A percentile compares a stretch with the other conserved stretches of the same genome.
These are phyloP conservation scores for Stenodera caucasica DNA, from an alignment of 2,888 invertebrate species.

Conservation along the genomic window DNA sequence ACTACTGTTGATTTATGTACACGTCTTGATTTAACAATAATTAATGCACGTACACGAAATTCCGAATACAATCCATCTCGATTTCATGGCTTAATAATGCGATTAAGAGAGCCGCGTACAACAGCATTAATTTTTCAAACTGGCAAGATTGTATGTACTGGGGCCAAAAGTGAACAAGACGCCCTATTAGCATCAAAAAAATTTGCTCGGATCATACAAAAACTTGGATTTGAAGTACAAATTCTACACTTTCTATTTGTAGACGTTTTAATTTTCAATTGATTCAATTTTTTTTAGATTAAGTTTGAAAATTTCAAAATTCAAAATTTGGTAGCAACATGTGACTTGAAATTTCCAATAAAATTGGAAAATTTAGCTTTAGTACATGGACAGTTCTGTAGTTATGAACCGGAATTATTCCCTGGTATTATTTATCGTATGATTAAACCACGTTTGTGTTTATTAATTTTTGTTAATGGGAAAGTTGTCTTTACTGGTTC, in stretches of 20 bases:
- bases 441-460: constrained; percentile 68
- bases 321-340: constrained; percentile 77
- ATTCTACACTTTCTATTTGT: background rate
- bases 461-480: constrained; percentile 98
- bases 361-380: constrained; percentile 73
- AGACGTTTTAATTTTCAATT: constrained; percentile 5
- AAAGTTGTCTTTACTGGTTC: constrained; percentile 98
- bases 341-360: constrained; percentile 73
- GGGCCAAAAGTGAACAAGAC: constrained; percentile 76
- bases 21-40: constrained; percentile 70
- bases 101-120: constrained; percentile 75
- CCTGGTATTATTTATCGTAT: constrained; percentile 98
- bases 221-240: constrained; percentile 70
- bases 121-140: constrained; percentile 77
- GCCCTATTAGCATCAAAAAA: constrained; percentile 77
- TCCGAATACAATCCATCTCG: constrained; percentile 82
- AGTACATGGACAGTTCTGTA: constrained; percentile 70
- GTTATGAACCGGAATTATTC: constrained; percentile 97
- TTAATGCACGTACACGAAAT: constrained; percentile 78
- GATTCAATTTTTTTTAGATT: constrained; percentile 64
- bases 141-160: constrained; percentile 82
- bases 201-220: constrained; percentile 81
- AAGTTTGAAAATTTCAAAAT: constrained; percentile 78
- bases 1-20: constrained; percentile 76
- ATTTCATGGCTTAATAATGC: constrained; percentile 83